A percentile compares a stretch with the other conserved stretches of the same genome.
These are phyloP conservation scores for Eremophila alpestris DNA, from an alignment of 2,797 vertebrate genomes.

Conservation along the genomic window DNA sequence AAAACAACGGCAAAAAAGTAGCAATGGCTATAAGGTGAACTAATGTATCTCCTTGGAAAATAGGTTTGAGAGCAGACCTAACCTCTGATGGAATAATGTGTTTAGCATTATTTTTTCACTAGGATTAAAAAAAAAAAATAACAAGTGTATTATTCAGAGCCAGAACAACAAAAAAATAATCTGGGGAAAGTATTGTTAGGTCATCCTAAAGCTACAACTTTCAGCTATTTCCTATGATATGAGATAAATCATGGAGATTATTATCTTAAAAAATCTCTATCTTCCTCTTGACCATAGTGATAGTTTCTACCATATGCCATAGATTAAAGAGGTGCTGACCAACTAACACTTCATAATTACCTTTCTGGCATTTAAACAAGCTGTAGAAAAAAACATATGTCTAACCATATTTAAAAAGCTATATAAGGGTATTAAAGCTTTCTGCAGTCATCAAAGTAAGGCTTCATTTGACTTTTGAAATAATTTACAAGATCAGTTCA, in stretches of 20 bases:
- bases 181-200: neutral
- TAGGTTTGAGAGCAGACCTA: neutral
- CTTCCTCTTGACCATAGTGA: conserved; percentile 1
- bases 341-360: conserved; percentile 60
- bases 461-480: conserved; percentile 37
- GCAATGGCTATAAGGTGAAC: neutral
- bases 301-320: conserved; percentile 26
- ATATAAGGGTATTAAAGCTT: conserved; percentile 20
- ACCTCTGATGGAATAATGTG: neutral
- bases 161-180: neutral
- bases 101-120: neutral
- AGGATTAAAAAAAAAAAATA: neutral
- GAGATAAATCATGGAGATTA: neutral
- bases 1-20: neutral
- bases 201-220: neutral
- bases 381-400: neutral
- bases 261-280: conserved; percentile 26
- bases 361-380: conserved; percentile 42
- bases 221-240: neutral
- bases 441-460: conserved; percentile 41
- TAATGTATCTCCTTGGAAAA: neutral
- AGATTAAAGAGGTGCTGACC: conserved; percentile 27
- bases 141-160: neutral
- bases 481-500: conserved; percentile 30
- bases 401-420: conserved; percentile 15